Evolutionary conservation across 2,888 invertebrate genomes (phyloP).

Genomic region (Tanypteryx hageni): DNA sequence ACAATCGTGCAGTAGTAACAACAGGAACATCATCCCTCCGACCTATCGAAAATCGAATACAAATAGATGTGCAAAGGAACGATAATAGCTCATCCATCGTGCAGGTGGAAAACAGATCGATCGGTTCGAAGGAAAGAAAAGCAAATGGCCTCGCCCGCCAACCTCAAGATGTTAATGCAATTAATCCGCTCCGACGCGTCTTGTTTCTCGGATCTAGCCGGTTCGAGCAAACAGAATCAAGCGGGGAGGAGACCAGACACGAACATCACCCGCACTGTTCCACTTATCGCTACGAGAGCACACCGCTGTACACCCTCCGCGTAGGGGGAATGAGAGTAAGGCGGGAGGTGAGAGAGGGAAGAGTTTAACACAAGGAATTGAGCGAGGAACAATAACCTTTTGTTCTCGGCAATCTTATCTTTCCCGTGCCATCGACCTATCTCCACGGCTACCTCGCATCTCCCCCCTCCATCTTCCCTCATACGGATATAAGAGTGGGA

Average conservation of each 20-base stretch:
- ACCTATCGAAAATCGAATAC: too few species aligned
- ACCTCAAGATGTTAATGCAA: background rate
- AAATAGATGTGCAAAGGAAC: too few species aligned
- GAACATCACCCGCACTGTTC: background rate
- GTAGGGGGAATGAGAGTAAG: background rate
- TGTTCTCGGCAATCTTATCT: slow-evolving; percentile 2
- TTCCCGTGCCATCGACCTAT: slow-evolving; percentile 6
- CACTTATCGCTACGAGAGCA: background rate
- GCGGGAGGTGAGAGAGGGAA: background rate
- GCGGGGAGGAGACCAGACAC: background rate
- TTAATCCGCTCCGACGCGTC: background rate
- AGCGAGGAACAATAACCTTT: slow-evolving; percentile 4
- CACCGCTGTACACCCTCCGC: background rate
- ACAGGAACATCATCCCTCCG: too few species aligned
- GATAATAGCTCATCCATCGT: too few species aligned
- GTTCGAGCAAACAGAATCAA: background rate
- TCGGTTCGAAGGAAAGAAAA: too few species aligned
- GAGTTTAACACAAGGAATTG: slow-evolving; percentile 6
- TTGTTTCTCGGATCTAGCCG: background rate
- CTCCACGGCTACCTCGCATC: background rate
- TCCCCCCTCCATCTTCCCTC: background rate
- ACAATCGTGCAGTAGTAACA: too few species aligned
- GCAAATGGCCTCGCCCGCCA: background rate
- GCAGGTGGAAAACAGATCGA: too few species aligned
- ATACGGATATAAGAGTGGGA: background rate